Percentiles rank a stretch among this genome's conserved stretches.
These are phyloP conservation scores for Ctenosaura bakeri DNA, from an alignment of 2,797 vertebrate genomes.

Conservation along the genomic window DNA sequence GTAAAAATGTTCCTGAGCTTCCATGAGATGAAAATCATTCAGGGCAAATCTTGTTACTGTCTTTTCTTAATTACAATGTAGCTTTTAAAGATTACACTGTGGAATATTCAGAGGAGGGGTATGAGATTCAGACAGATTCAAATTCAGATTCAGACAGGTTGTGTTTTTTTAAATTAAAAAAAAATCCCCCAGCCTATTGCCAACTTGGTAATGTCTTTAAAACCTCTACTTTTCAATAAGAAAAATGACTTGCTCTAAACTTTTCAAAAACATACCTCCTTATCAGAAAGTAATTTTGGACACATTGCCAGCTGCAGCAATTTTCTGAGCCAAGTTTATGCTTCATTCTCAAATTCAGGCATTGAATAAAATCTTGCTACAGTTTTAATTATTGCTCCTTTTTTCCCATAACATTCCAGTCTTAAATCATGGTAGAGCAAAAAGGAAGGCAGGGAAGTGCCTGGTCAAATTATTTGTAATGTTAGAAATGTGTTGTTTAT, in stretches of 20 bases:
- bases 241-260: not conserved
- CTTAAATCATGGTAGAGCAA: not conserved
- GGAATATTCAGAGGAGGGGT: not conserved
- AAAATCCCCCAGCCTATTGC: not conserved
- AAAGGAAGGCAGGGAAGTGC: not conserved
- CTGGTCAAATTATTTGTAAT: not conserved
- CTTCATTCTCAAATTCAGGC: not conserved
- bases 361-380: not conserved
- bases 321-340: not conserved
- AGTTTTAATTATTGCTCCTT: not conserved
- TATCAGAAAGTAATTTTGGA: not conserved
- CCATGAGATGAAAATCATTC: not conserved
- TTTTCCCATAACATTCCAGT: too few species aligned
- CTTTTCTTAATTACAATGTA: constrained; percentile 23
- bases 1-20: not conserved
- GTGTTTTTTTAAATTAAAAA: not conserved
- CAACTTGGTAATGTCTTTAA: not conserved
- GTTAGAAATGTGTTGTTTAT: not conserved
- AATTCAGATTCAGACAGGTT: constrained; percentile 4
- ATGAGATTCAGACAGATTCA: not conserved
- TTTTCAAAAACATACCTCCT: constrained; percentile 6
- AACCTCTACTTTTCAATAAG: not conserved
- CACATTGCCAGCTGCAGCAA: not conserved
- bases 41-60: constrained; percentile 5
- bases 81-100: constrained; percentile 8